Percentiles rank a stretch among this genome's conserved stretches.
phyloP scores from a whole-genome alignment of 2,797 vertebrate genomes.

The Onychomys leucogaster region DNA sequence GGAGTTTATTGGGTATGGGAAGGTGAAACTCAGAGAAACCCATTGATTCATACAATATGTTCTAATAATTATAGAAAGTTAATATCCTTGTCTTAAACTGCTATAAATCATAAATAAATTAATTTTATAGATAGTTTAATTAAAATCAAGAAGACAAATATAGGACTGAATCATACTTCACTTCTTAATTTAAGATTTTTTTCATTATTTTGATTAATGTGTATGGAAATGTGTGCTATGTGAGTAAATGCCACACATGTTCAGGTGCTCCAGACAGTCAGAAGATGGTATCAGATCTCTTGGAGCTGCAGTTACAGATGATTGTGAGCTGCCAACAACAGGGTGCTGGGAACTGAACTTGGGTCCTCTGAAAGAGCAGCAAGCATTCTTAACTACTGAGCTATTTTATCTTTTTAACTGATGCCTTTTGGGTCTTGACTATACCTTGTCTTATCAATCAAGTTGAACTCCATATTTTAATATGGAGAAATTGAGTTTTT shows the following conservation, averaged over 20 bases:
- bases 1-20: not conserved
- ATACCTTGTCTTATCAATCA: not conserved
- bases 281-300: not conserved
- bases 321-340: not conserved
- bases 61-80: not conserved
- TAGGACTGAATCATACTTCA: not conserved
- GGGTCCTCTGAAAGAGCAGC: not conserved
- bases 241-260: not conserved
- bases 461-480: not conserved
- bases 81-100: constrained; percentile 7
- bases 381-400: not conserved
- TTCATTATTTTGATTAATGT: not conserved
- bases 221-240: not conserved
- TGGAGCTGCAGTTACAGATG: not conserved
- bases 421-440: not conserved
- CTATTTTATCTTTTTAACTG: not conserved
- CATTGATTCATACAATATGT: not conserved
- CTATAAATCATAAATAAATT: constrained; percentile 29
- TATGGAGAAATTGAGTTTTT: constrained; percentile 16
- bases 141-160: constrained; percentile 3
- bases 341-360: not conserved
- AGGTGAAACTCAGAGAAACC: not conserved
- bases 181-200: not conserved
- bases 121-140: constrained; percentile 7
- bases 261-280: not conserved